Base-by-base conservation (phyloP, 2,888 invertebrate species). In the Diaprepes abbreviatus region DNA sequence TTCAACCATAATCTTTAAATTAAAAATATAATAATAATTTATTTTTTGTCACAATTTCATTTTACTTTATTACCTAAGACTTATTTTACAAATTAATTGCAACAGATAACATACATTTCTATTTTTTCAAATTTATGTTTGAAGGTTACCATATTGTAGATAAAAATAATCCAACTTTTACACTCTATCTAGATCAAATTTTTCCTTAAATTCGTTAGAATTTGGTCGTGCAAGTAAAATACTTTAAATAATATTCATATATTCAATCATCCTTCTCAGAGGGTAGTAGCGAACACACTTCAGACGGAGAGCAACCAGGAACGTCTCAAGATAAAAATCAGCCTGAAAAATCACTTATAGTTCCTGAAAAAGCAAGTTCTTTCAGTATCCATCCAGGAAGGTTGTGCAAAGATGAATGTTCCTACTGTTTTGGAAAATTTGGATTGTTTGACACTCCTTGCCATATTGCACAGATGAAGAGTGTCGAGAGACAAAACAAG, bases 301-400 rank as follows among this genome's bases (percentile, higher is more conserved):
- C 84, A 0, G 85, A 85, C 65, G 83, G 84, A 0, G 85, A 85
- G 71, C 83, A 81, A 0, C 84, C 85, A 6, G 21, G 45, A 12
- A 16, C 70, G 10, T 19, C 63, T 2, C 54, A 52, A 9, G 62
- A 83, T 0, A 84, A 84, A 65, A 81, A 81, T 0, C 86, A 89
- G 76, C 88, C 87, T 1, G 76, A 75, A 66, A 86, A 89, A 63
- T 88, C 88, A 75, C 88, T 94, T 77, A 92, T 94, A 65, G 94
- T 95, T 76, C 94, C 94, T 0, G 94, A 95, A 84, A 94, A 94
- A 83, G 93, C 93, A 0, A 93, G 93, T 6, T 94, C 94, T 0
- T 94, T 94, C 83, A 93, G 93, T 78, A 93, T 94, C 77, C 94
- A 94, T 84, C 94, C 94, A 0, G 93, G 90, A 0, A 85, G 94